phyloP scores from a whole-genome alignment of 2,797 vertebrate genomes.

The Emys orbicularis region DNA sequence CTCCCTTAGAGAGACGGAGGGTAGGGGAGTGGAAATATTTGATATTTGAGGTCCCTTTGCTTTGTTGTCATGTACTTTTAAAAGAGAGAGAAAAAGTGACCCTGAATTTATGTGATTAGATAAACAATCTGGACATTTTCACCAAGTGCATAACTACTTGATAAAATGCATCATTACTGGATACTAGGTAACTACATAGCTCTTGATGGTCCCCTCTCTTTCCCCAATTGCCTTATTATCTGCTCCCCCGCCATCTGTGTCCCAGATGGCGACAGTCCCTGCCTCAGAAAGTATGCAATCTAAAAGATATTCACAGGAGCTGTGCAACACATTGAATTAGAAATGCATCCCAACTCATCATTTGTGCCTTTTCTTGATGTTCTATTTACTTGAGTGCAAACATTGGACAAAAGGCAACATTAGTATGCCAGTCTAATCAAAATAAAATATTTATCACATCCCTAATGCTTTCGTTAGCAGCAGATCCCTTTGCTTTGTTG shows the following conservation, averaged over 20 bases:
- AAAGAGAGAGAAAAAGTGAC: neutral
- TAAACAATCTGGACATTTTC: neutral
- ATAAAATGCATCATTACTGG: neutral
- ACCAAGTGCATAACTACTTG: neutral
- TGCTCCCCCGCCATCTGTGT: neutral
- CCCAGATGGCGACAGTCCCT: neutral
- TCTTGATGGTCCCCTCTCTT: rapidly evolving
- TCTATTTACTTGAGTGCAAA: neutral
- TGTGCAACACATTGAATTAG: neutral
- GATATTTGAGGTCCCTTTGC: neutral
- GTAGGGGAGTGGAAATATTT: neutral
- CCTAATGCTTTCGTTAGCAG: neutral
- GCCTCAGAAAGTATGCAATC: neutral
- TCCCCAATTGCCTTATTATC: neutral
- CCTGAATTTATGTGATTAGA: neutral
- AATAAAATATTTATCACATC: neutral
- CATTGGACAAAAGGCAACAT: neutral
- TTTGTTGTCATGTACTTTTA: neutral
- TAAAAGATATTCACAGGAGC: neutral
- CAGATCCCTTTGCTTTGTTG: neutral
- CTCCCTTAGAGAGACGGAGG: rapidly evolving
- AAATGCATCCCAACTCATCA: neutral
- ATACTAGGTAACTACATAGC: neutral
- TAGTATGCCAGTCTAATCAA: neutral
- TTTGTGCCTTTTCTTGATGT: neutral